Percentiles rank a stretch among this genome's conserved stretches.
Conservation (phyloP, 2,797 vertebrate species). For the Malurus splendens region DNA sequence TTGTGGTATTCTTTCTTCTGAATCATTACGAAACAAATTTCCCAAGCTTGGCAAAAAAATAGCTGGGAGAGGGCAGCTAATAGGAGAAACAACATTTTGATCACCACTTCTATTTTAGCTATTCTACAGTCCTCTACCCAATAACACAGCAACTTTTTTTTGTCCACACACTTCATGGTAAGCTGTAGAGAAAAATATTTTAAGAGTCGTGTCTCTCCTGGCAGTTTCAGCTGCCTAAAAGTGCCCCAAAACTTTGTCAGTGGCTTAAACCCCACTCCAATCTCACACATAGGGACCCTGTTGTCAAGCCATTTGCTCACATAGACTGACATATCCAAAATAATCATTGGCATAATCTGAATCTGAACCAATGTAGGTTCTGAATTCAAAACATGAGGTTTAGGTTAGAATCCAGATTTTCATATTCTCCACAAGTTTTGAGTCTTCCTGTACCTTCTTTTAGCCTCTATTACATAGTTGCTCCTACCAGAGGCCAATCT, state of each 20-base stretch:
- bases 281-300: neutral
- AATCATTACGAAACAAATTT: neutral
- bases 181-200: neutral
- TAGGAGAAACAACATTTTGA: neutral
- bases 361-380: neutral
- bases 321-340: neutral
- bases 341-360: neutral
- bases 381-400: neutral
- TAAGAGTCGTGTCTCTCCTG: neutral
- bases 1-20: neutral
- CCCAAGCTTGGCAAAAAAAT: neutral
- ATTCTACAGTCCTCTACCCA: neutral
- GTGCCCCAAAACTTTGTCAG: neutral
- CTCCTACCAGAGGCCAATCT: neutral
- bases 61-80: neutral
- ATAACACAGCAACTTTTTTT: neutral
- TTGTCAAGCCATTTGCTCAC: neutral
- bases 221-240: neutral
- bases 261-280: fast-evolving
- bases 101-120: neutral
- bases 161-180: neutral
- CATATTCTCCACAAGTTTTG: neutral
- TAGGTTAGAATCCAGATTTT: neutral
- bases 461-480: neutral
- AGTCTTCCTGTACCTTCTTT: neutral